Percentiles rank a stretch among this genome's conserved stretches.
Conservation (phyloP, 1,140 invertebrate genomes). For the Caenorhabditis inopinata region DNA sequence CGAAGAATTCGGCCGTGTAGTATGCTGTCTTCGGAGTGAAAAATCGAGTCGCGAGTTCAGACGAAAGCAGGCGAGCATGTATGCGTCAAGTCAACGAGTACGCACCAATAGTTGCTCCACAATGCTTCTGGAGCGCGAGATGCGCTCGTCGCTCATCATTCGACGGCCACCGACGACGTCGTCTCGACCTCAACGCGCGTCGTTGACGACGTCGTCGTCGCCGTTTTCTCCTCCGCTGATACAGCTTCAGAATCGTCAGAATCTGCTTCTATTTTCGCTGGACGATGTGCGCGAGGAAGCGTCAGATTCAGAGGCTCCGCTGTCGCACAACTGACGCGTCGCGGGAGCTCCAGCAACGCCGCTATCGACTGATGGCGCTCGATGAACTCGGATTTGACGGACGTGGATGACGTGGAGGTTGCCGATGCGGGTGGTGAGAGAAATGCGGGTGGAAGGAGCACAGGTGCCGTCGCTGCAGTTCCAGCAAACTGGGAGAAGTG, state of each 20-base stretch:
- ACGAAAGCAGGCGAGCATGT: neutral
- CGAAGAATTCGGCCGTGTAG: constrained; percentile 35
- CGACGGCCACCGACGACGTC: neutral
- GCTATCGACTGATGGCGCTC: constrained; percentile 37
- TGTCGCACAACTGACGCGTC: neutral
- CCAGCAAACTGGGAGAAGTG: neutral
- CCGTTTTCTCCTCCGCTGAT: too few relatives aligned
- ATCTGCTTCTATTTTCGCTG: neutral
- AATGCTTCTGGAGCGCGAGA: neutral
- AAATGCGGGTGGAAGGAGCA: constrained; percentile 5
- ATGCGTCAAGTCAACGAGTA: neutral
- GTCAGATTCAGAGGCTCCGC: constrained; percentile 2
- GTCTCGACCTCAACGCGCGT: neutral
- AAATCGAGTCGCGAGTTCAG: constrained; percentile 10
- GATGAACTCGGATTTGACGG: neutral
- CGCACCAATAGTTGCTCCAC: constrained; percentile 15
- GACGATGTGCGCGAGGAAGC: neutral
- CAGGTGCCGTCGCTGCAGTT: neutral
- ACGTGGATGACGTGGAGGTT: neutral
- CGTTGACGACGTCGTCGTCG: too few relatives aligned
- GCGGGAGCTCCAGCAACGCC: neutral
- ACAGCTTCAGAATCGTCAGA: too few relatives aligned
- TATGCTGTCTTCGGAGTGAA: constrained; percentile 23
- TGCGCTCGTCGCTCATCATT: neutral
- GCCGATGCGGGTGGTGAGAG: neutral